phyloP scores from a whole-genome alignment of 1,140 invertebrate genomes.

The Lamellibrachia luymesi region DNA sequence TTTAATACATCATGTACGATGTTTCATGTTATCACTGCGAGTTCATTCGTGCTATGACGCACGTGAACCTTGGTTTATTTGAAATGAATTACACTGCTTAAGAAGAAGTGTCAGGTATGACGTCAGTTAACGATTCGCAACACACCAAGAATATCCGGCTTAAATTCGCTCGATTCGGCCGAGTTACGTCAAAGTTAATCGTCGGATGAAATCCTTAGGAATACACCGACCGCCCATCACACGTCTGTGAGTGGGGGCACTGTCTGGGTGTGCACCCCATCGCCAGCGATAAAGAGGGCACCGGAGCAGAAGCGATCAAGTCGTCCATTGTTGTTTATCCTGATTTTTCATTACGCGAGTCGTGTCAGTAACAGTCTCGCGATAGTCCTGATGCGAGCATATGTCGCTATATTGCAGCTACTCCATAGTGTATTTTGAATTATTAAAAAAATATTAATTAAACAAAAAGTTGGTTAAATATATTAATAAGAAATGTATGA shows the following conservation, averaged over 20 bases:
- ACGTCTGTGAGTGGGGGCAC: neutral
- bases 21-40: neutral
- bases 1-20: too few relatives aligned
- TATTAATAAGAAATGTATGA: too few relatives aligned
- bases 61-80: neutral
- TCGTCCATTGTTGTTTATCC: neutral
- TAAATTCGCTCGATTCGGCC: neutral
- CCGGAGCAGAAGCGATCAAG: neutral
- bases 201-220: neutral
- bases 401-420: neutral
- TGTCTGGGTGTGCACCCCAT: neutral
- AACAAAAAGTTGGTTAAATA: neutral
- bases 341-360: neutral
- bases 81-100: neutral
- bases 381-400: too few relatives aligned
- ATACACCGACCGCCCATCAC: neutral
- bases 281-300: conserved; percentile 2
- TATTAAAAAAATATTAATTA: neutral
- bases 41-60: neutral
- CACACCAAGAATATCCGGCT: neutral
- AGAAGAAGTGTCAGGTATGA: neutral
- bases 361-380: neutral
- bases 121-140: neutral
- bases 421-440: neutral
- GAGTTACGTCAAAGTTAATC: conserved; percentile 5